phyloP scores from a whole-genome alignment of 2,888 invertebrate species.

The Punctoribates punctum region DNA sequence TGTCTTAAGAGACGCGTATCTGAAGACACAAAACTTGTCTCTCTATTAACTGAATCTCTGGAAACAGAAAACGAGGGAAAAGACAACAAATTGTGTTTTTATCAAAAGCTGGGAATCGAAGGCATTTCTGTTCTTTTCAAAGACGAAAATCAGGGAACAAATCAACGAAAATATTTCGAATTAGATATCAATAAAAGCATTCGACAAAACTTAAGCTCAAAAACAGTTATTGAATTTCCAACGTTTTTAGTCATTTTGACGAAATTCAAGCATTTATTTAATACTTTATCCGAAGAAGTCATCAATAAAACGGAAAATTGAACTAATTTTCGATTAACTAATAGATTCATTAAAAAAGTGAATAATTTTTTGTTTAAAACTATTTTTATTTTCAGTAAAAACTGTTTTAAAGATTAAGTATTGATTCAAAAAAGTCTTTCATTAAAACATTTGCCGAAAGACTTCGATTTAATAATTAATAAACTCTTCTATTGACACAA shows the following conservation, averaged over 20 bases:
- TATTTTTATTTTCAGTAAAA: not conserved
- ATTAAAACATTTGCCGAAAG: not conserved
- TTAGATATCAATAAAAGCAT: conserved; percentile 64
- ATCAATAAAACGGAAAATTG: too few species aligned
- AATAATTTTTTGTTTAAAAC: too few species aligned
- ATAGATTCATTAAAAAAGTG: too few species aligned
- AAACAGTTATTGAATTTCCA: conserved; percentile 76
- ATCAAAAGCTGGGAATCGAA: conserved; percentile 5
- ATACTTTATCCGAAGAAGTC: not conserved
- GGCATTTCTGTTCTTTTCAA: conserved; percentile 24
- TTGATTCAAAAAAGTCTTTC: not conserved
- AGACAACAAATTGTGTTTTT: conserved; percentile 22
- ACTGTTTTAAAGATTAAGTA: not conserved
- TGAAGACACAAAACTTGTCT: conserved; percentile 25
- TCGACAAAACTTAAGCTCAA: conserved; percentile 66
- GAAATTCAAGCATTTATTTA: conserved; percentile 57
- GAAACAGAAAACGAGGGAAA: too few species aligned
- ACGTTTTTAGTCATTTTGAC: conserved; percentile 66
- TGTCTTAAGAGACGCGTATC: conserved; percentile 6
- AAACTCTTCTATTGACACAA: not conserved
- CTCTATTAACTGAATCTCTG: not conserved
- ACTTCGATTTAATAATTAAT: not conserved
- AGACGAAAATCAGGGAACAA: not conserved
- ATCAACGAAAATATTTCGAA: conserved; percentile 60
- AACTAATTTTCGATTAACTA: too few species aligned